Evolutionary conservation across 2,797 vertebrate genomes (phyloP), one percentile per base, ranked within the genome.

Genomic region (Phataginus tetradactyla): DNA sequence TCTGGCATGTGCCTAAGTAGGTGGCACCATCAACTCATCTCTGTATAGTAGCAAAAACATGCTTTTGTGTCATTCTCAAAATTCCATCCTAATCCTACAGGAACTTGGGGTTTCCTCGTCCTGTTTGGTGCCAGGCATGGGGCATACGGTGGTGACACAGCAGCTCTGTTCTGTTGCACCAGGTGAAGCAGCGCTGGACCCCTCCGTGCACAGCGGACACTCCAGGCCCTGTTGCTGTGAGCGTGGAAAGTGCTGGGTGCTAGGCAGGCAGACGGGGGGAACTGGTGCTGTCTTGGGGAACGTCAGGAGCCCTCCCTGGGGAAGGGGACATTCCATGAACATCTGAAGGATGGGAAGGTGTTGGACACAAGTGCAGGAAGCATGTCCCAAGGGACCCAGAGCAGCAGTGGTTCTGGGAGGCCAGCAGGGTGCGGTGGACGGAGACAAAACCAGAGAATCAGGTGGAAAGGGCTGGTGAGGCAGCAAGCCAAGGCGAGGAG

Each of bases 141-240:
- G 25, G 20, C 68, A 12, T 18, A 3, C 2, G 1, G 3, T 1
- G 27, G 64, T 37, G 29, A 15, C 49, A 34, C 20, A 55, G 34
- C 29, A 13, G 59, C 59, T 51, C 78, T 4, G 17, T 14, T 39
- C 18, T 3, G 5, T 5, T 14, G 20, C 8, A 0, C 7, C 11
- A 63, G 15, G 21, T 0, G 4, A 23, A 2, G 42, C 32, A 3
- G 51, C 7, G 1, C 14, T 7, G 68, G 69, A 29, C 23, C 6
- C 59, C 53, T 9, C 27, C 0, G 39, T 14, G 45, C 5, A 1
- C 51, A 11, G 8, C 4, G 27, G 85, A 49, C 29, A 14, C 29
- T 0, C 21, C 1, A 27, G 5, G n/a, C 25, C 5, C 6, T 1
- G 1, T 1, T 12, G 29, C 10, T 9, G 23, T 0, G 6, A 42